These are phyloP conservation scores for Blennius ocellaris DNA, from an alignment of 2,113 vertebrate genomes.

Conservation along the genomic window DNA sequence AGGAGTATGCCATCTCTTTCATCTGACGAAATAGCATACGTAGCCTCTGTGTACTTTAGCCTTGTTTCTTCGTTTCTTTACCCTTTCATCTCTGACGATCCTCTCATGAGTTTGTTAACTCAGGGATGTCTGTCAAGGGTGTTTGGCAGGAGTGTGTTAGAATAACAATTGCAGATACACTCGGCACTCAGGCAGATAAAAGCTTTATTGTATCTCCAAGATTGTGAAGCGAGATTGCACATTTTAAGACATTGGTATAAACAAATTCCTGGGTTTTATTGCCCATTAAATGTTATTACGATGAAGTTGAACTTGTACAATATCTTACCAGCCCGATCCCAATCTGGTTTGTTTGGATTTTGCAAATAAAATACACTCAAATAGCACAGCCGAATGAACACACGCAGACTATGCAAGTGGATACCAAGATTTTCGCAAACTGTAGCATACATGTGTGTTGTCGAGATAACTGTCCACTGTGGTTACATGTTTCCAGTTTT, in stretches of 20 bases:
- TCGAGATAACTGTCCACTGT: conserved; percentile 13
- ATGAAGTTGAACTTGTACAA: background rate
- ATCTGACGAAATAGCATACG: conserved; percentile 68
- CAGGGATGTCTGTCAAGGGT: conserved; percentile 37
- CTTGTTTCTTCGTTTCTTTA: conserved; percentile 18
- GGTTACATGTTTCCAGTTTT: conserved; percentile 29
- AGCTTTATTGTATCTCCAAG: conserved; percentile 48
- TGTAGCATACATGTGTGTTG: background rate
- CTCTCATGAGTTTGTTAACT: conserved; percentile 60
- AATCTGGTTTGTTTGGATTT: background rate
- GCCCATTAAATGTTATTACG: conserved; percentile 29
- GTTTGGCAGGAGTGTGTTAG: conserved; percentile 54
- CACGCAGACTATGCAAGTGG: background rate
- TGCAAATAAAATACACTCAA: conserved; percentile 2
- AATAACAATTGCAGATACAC: conserved; percentile 58
- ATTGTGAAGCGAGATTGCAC: conserved; percentile 48
- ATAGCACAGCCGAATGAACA: background rate
- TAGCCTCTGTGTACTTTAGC: conserved; percentile 46
- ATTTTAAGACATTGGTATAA: conserved; percentile 19
- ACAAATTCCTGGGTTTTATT: conserved; percentile 43
- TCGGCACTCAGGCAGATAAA: conserved; percentile 56
- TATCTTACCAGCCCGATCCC: background rate
- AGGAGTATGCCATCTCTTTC: conserved; percentile 62
- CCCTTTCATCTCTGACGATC: conserved; percentile 65
- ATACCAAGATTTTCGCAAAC: background rate